These are phyloP conservation scores for Drosophila merina DNA, from an alignment of 2,888 invertebrate species.

Conservation along the genomic window DNA sequence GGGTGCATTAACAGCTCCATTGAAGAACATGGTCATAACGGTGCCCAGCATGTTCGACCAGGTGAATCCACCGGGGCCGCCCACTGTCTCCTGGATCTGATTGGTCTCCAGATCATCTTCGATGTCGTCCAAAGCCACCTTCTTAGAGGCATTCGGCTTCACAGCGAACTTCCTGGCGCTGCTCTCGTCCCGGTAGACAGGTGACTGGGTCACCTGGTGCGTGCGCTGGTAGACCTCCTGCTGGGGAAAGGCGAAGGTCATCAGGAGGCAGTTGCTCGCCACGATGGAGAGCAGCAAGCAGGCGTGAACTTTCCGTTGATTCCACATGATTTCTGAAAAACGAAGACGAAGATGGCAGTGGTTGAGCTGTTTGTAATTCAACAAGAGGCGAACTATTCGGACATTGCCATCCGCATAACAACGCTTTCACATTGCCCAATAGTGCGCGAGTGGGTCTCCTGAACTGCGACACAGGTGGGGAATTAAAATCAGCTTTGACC, in stretches of 20 bases:
- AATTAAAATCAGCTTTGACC: slow-evolving; percentile 52
- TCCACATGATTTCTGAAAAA: slow-evolving; percentile 85
- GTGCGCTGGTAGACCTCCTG: slow-evolving; percentile 80
- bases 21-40: slow-evolving; percentile 95
- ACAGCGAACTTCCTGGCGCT: slow-evolving; percentile 91
- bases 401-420: slow-evolving; percentile 47
- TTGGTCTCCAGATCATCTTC: slow-evolving; percentile 92
- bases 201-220: slow-evolving; percentile 65
- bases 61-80: slow-evolving; percentile 89
- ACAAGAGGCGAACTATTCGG: not conserved
- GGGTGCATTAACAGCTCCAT: slow-evolving; percentile 86
- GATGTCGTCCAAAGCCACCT: slow-evolving; percentile 92
- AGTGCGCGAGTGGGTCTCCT: slow-evolving; percentile 41
- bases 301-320: slow-evolving; percentile 87
- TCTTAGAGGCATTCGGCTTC: slow-evolving; percentile 95
- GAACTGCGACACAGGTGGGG: slow-evolving; percentile 49
- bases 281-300: slow-evolving; percentile 89
- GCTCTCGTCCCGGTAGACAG: slow-evolving; percentile 73
- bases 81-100: slow-evolving; percentile 89
- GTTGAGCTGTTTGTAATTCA: slow-evolving; percentile 39
- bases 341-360: slow-evolving; percentile 7
- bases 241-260: slow-evolving; percentile 89
- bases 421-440: slow-evolving; percentile 63
- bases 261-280: slow-evolving; percentile 87
- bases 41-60: slow-evolving; percentile 95